Evolutionary conservation across 2,888 invertebrate genomes (phyloP).

Genomic region (Dusona sp.): DNA sequence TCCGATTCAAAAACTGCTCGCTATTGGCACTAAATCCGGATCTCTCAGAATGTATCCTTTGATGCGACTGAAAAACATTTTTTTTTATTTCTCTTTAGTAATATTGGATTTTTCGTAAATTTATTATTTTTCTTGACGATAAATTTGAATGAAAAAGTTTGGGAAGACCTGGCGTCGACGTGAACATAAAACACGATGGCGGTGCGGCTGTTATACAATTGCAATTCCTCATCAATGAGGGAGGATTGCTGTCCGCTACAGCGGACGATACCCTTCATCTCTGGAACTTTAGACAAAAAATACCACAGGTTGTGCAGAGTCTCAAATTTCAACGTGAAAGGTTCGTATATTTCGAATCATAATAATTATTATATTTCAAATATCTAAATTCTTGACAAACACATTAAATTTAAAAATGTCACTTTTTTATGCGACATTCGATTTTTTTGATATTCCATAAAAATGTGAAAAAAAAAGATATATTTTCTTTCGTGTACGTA

Average conservation of each 20-base stretch:
- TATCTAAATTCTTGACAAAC: background rate
- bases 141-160: conserved; percentile 86
- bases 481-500: background rate
- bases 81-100: background rate
- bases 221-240: conserved; percentile 98
- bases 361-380: background rate
- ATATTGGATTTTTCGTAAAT: background rate
- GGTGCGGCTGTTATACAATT: conserved; percentile 94
- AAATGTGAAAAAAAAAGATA: too few relatives aligned
- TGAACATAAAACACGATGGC: conserved; percentile 94
- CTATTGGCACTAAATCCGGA: conserved; percentile 98
- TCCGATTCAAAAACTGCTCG: conserved; percentile 98
- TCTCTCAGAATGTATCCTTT: conserved; percentile 98
- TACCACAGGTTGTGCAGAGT: conserved; percentile 97
- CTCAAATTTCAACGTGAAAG: conserved; percentile 98
- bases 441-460: background rate
- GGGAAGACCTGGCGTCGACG: conserved; percentile 98
- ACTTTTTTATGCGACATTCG: background rate
- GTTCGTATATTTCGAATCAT: conserved; percentile 85
- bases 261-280: conserved; percentile 98
- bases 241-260: conserved; percentile 97
- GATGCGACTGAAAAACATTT: conserved; percentile 41
- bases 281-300: conserved; percentile 98
- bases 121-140: conserved; percentile 58
- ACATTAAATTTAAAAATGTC: background rate